Conservation (phyloP, 1,140 invertebrate species). For the Drosophila mayri region DNA sequence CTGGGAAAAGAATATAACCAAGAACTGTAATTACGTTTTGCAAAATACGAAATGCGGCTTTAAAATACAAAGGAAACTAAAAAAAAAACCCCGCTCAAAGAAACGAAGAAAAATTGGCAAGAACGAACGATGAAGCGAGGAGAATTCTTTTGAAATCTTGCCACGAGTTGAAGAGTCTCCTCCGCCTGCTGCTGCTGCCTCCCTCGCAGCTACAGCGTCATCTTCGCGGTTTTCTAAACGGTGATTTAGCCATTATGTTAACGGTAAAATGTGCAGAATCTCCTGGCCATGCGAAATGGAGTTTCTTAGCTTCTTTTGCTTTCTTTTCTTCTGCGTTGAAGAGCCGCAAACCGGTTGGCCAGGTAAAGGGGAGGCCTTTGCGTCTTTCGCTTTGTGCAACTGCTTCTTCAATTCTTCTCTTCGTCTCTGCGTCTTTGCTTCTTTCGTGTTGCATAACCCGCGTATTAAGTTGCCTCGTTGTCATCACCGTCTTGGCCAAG, state of each 20-base stretch:
- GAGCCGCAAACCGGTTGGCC: slow-evolving; percentile 26
- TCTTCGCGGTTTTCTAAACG: slow-evolving; percentile 74
- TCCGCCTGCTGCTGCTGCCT: background rate
- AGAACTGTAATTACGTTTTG: slow-evolving; percentile 71
- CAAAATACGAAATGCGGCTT: slow-evolving; percentile 25
- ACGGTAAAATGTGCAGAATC: slow-evolving; percentile 80
- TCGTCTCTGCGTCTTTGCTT: slow-evolving; percentile 4
- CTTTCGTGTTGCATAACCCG: slow-evolving; percentile 45
- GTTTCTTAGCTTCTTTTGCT: slow-evolving; percentile 20
- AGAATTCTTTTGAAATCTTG: slow-evolving; percentile 55
- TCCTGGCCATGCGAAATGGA: slow-evolving; percentile 51
- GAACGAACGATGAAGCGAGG: slow-evolving; percentile 15
- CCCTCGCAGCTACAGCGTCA: slow-evolving; percentile 36
- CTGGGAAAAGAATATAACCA: slow-evolving; percentile 50
- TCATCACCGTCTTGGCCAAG: slow-evolving; percentile 47
- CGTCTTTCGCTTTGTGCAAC: slow-evolving; percentile 52
- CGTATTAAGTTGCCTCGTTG: slow-evolving; percentile 50
- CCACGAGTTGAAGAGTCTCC: slow-evolving; percentile 15
- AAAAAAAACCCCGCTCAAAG: background rate
- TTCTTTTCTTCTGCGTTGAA: background rate
- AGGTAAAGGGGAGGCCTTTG: slow-evolving; percentile 19
- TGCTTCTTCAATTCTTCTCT: slow-evolving; percentile 27
- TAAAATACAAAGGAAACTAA: slow-evolving; percentile 15
- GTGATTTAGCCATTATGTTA: slow-evolving; percentile 82
- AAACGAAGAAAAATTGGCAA: slow-evolving; percentile 42